Percentiles rank a stretch among this genome's conserved stretches.
Conservation (phyloP, 1,140 invertebrate genomes). For the Nylanderia fulva region DNA sequence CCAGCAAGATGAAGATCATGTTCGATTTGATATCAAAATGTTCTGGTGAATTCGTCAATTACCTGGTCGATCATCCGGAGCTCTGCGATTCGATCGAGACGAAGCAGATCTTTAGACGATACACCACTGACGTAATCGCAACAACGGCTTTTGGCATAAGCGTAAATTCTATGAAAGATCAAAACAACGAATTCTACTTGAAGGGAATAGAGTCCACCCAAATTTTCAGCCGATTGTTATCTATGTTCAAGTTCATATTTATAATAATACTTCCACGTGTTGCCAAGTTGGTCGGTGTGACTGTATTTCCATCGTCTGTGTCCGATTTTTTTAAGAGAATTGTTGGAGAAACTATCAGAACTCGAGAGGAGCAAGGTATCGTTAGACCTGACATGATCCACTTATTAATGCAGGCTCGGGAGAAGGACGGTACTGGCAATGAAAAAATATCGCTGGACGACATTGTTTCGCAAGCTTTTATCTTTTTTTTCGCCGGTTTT, state of each 20-base stretch:
- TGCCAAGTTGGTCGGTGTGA: neutral
- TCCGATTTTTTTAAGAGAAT: slow-evolving; percentile 22
- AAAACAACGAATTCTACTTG: slow-evolving; percentile 57
- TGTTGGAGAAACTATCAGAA: slow-evolving; percentile 38
- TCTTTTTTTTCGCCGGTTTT: slow-evolving; percentile 89
- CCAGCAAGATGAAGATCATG: slow-evolving; percentile 85
- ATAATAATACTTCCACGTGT: slow-evolving; percentile 9
- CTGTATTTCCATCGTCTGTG: neutral
- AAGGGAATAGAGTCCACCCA: neutral
- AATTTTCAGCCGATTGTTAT: neutral
- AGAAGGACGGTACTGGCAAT: neutral
- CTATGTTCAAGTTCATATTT: slow-evolving; percentile 26
- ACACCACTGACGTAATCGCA: slow-evolving; percentile 66
- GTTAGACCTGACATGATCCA: slow-evolving; percentile 67
- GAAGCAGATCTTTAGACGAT: slow-evolving; percentile 51
- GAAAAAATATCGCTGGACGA: slow-evolving; percentile 85
- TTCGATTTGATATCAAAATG: slow-evolving; percentile 83
- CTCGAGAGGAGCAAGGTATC: slow-evolving; percentile 28
- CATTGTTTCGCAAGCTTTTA: slow-evolving; percentile 84
- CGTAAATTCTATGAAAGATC: slow-evolving; percentile 62
- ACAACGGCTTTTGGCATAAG: slow-evolving; percentile 62
- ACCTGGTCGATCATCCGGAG: slow-evolving; percentile 44
- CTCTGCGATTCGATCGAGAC: slow-evolving; percentile 15
- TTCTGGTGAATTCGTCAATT: slow-evolving; percentile 73
- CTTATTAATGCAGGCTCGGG: slow-evolving; percentile 52